Evolutionary conservation across 2,797 vertebrate species (phyloP).

Genomic region (Valencia hispanica): DNA sequence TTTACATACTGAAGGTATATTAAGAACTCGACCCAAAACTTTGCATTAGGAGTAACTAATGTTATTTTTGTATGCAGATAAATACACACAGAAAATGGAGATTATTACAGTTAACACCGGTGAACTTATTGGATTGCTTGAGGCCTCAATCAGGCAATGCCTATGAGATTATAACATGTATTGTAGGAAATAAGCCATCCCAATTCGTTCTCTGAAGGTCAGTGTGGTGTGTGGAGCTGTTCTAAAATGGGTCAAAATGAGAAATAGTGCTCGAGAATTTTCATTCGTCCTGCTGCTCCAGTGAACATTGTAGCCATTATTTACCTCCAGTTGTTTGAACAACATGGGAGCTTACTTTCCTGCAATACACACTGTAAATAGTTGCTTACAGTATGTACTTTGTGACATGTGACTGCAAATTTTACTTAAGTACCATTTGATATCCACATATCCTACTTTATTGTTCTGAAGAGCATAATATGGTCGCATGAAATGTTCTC

Average conservation of each 20-base stretch:
- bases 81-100: neutral
- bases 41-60: neutral
- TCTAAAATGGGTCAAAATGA: constrained; percentile 61
- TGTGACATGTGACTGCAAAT: constrained; percentile 32
- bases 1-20: neutral
- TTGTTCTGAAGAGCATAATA: neutral
- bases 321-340: constrained; percentile 44
- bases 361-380: constrained; percentile 54
- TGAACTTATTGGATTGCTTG: constrained; percentile 9
- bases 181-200: constrained; percentile 48
- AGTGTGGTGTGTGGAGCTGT: constrained; percentile 30
- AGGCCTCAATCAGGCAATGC: constrained; percentile 5
- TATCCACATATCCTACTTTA: constrained; percentile 17
- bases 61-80: neutral
- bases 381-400: constrained; percentile 17
- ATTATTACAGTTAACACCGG: constrained; percentile 1
- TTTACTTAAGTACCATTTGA: constrained; percentile 22
- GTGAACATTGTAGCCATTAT: constrained; percentile 57
- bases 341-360: constrained; percentile 51
- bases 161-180: constrained; percentile 47
- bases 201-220: constrained; percentile 53
- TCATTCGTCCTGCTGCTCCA: constrained; percentile 27
- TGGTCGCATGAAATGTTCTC: constrained; percentile 34
- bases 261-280: constrained; percentile 36
- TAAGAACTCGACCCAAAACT: neutral